Evolutionary conservation across 2,797 vertebrate genomes (phyloP).

Genomic region (Helicolenus hilgendorfi): DNA sequence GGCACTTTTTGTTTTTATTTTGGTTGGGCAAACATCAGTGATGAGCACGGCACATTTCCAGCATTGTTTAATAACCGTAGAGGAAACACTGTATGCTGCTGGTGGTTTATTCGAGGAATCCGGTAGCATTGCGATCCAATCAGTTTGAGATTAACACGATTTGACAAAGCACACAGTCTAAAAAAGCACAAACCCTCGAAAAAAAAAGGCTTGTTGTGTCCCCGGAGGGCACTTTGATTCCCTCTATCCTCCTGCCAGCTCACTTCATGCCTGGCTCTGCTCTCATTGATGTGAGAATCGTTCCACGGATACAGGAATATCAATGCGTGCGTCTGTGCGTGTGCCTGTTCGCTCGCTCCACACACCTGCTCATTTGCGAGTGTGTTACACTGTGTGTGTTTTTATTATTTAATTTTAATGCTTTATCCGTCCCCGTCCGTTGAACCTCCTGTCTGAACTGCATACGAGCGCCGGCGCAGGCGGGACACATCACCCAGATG

Average conservation of each 20-base stretch:
- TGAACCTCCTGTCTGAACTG: slow-evolving; percentile 70
- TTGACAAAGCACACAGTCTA: slow-evolving; percentile 72
- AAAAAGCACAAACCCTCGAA: slow-evolving; percentile 71
- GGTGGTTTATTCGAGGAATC: slow-evolving; percentile 58
- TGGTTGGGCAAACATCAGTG: neutral
- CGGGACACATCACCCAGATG: slow-evolving; percentile 69
- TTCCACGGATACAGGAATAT: slow-evolving; percentile 70
- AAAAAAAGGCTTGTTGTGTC: slow-evolving; percentile 45
- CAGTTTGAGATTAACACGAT: slow-evolving; percentile 75
- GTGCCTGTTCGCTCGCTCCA: slow-evolving; percentile 26
- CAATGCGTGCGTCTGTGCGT: slow-evolving; percentile 46
- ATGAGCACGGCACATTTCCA: neutral
- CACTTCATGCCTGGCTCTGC: slow-evolving; percentile 78
- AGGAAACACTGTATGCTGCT: neutral
- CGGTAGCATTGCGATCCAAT: slow-evolving; percentile 48
- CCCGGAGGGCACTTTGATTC: slow-evolving; percentile 79
- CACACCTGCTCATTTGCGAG: slow-evolving; percentile 74
- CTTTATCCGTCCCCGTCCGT: slow-evolving; percentile 54
- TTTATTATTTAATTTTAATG: slow-evolving; percentile 56
- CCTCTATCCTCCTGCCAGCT: slow-evolving; percentile 75
- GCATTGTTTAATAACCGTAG: neutral
- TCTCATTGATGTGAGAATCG: slow-evolving; percentile 83
- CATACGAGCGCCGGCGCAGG: slow-evolving; percentile 67
- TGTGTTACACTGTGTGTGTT: slow-evolving; percentile 19
- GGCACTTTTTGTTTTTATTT: neutral